These are phyloP conservation scores for Dryobotodes eremita DNA, from an alignment of 2,888 invertebrate genomes.

Conservation along the genomic window DNA sequence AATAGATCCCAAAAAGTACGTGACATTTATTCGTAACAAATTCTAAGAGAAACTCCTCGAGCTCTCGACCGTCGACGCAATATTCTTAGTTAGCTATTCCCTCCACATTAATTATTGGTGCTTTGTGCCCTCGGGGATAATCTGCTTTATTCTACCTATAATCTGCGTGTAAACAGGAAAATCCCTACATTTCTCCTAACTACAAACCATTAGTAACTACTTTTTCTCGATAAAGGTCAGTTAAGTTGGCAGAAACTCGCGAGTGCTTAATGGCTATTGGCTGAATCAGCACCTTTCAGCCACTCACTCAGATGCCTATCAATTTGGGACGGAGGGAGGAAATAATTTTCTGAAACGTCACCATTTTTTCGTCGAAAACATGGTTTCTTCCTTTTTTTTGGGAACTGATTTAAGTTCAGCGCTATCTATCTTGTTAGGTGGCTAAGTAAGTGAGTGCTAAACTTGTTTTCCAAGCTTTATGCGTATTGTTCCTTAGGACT, in stretches of 20 bases:
- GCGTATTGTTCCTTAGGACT: conserved; percentile 34
- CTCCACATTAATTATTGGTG: conserved; percentile 52
- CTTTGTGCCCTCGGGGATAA: conserved; percentile 44
- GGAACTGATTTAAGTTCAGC: not conserved
- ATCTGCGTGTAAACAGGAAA: conserved; percentile 61
- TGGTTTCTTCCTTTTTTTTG: not conserved
- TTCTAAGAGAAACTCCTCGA: conserved; percentile 11
- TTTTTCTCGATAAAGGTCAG: conserved; percentile 61
- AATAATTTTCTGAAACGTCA: conserved; percentile 44
- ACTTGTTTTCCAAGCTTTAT: conserved; percentile 32
- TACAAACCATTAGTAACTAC: conserved; percentile 57
- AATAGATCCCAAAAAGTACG: conserved; percentile 33
- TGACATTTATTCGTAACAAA: conserved; percentile 28
- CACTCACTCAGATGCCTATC: conserved; percentile 39
- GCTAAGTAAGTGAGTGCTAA: conserved; percentile 36
- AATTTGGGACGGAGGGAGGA: conserved; percentile 36
- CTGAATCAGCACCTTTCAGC: conserved; percentile 63
- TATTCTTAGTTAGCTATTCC: conserved; percentile 49
- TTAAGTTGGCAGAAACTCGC: conserved; percentile 40
- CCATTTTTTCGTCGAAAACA: conserved; percentile 9
- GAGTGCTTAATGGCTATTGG: conserved; percentile 52
- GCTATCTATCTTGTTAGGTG: not conserved
- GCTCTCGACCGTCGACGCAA: conserved; percentile 13
- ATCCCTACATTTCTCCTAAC: conserved; percentile 46
- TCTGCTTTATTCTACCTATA: conserved; percentile 53